phyloP scores from a whole-genome alignment of 2,888 invertebrate species.

The Leptinotarsa peninsularis region DNA sequence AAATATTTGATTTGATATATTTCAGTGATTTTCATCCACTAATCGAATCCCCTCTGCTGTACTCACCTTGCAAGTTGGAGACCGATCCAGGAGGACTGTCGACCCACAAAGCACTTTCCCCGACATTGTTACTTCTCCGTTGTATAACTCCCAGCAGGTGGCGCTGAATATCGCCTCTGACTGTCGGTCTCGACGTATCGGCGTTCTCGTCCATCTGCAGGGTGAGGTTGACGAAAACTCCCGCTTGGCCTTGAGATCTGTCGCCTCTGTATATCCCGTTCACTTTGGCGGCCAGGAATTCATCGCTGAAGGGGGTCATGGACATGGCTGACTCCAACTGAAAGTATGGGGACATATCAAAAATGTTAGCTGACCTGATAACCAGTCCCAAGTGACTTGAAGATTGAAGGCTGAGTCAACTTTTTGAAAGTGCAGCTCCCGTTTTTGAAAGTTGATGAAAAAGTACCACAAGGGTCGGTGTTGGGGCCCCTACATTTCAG shows the following conservation, averaged over 20 bases:
- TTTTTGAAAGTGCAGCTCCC: no score
- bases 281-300: conserved; percentile 84
- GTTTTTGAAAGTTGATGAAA: no score
- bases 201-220: conserved; percentile 82
- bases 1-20: no score
- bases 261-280: conserved; percentile 84
- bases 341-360: conserved; percentile 30
- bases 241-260: conserved; percentile 75
- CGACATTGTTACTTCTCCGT: conserved; percentile 87
- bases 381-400: conserved; percentile 13
- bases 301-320: conserved; percentile 90
- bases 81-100: conserved; percentile 85
- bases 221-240: conserved; percentile 88
- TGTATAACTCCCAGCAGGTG: conserved; percentile 87
- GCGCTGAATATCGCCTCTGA: conserved; percentile 83
- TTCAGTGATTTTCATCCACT: not conserved
- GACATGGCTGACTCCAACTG: conserved; percentile 93
- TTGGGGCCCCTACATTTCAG: no score
- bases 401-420: not conserved
- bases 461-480: no score
- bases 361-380: no score
- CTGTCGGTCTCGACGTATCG: conserved; percentile 76
- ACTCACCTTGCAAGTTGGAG: conserved; percentile 76
- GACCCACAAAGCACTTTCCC: conserved; percentile 87
- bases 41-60: not conserved